Base-by-base conservation (phyloP, 2,888 invertebrate species). In the Heliconius ismenius region DNA sequence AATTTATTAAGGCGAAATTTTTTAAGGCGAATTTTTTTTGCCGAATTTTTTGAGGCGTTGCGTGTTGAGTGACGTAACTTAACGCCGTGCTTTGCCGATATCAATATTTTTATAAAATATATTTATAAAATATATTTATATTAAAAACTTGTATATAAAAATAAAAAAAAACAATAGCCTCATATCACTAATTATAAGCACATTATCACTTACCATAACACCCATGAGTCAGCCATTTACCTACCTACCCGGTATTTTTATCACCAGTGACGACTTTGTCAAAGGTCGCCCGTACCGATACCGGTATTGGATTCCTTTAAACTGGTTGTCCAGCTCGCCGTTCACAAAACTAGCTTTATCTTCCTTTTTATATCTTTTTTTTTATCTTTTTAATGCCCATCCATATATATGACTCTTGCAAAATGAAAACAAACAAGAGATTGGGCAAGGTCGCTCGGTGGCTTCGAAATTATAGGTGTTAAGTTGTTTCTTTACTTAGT, bases 391-490 rank as follows among this genome's bases (percentile, higher is more conserved):
- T 82, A 82, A 79, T 80, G 84, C 83, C 83, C 82, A 82, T 83
- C 39, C 68, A 85, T 84, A 84, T 84, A 85, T 84, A 84, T 84
- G 87, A 87, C 84, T 83, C 74, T 60, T 49, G 79, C 76, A 75
- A 78, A 80, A 79, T 68, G 77, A 79, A 79, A 79, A 79, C 75
- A 75, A 79, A 62, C 79, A 77, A 79, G 77, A 75, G 77, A 75
- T 77, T 77, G 79, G 63, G 62, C 79, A 76, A 76, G 79, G 79
- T 69, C 72, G 70, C 7, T 58, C 0, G 60, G 4, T 72, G 18
- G 26, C 26, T 72, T 49, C 13, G 26, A 43, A 63, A 73, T 73
- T 15, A 11, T 72, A 72, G 72, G 54, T 26, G 32, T 36, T 60
- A 18, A 36, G n/a, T 65, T 36, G 13, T 65, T 39, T 11, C 10